Percentiles rank a stretch among this genome's conserved stretches.
Conservation (phyloP, 2,797 vertebrate species). For the Phalanger gymnotis region DNA sequence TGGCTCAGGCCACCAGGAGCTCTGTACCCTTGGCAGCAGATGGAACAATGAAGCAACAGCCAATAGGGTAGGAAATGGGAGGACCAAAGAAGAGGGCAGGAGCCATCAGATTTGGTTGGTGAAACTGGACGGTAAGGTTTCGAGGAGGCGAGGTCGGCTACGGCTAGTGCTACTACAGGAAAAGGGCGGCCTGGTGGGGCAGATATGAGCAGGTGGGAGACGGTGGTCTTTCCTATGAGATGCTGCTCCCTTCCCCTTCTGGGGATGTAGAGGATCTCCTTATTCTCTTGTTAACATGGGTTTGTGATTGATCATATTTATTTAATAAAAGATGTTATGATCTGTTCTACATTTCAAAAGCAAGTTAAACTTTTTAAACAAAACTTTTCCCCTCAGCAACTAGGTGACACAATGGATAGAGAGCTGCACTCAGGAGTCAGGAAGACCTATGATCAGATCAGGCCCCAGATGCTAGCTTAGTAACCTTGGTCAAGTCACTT, state of each 20-base stretch:
- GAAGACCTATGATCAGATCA: neutral
- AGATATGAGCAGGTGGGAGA: neutral
- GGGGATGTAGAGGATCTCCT: neutral
- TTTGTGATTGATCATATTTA: neutral
- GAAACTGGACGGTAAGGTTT: neutral
- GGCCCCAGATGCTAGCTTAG: neutral
- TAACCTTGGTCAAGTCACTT: neutral
- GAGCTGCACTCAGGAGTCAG: neutral
- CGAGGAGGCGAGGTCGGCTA: neutral
- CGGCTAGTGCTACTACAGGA: neutral
- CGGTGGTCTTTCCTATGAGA: neutral
- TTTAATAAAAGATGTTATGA: neutral
- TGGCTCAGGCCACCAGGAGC: neutral
- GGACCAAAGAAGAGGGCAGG: neutral
- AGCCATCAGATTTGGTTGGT: neutral
- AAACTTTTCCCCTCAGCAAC: neutral
- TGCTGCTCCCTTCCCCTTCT: neutral
- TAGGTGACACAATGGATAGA: neutral
- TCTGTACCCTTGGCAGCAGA: neutral
- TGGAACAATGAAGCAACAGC: neutral
- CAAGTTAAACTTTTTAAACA: neutral
- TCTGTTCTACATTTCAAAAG: neutral
- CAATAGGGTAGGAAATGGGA: neutral
- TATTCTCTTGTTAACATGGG: neutral
- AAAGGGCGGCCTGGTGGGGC: neutral